These are phyloP conservation scores for Machimus atricapillus DNA, from an alignment of 2,888 invertebrate genomes.

Conservation along the genomic window DNA sequence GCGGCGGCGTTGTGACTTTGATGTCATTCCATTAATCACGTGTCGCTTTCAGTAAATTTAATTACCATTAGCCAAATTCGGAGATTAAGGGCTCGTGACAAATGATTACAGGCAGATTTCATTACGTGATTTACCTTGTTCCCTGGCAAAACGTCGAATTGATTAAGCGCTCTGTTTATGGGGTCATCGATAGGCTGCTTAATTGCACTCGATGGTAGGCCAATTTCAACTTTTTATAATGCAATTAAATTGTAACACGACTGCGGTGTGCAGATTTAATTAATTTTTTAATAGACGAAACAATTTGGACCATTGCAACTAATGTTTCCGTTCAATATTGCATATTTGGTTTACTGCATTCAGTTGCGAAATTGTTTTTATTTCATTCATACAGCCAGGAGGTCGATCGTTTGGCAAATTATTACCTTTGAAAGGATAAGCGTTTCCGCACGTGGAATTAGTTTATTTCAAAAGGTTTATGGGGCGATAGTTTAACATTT, in stretches of 20 bases:
- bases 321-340: not conserved
- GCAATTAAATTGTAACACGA: not conserved
- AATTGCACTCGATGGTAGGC: not conserved
- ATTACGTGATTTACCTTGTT: slow-evolving; percentile 20
- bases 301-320: not conserved
- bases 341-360: not conserved
- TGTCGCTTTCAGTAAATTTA: slow-evolving; percentile 12
- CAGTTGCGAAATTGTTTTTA: not conserved
- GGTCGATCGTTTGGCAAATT: not conserved
- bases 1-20: not conserved
- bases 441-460: not conserved
- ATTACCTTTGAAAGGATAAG: not conserved
- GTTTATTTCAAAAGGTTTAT: not conserved
- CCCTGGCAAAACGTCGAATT: not conserved
- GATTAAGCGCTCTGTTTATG: not conserved
- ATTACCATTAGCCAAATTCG: slow-evolving; percentile 23
- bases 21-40: slow-evolving; percentile 28
- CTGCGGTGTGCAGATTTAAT: not conserved
- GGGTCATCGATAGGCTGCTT: not conserved
- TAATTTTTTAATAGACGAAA: not conserved
- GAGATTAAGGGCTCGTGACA: slow-evolving; percentile 16
- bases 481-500: not conserved
- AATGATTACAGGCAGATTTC: slow-evolving; percentile 21
- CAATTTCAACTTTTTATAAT: not conserved
- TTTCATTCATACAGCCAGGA: not conserved